Conservation (phyloP, 2,113 vertebrate species). For the Catharus minimus region DNA sequence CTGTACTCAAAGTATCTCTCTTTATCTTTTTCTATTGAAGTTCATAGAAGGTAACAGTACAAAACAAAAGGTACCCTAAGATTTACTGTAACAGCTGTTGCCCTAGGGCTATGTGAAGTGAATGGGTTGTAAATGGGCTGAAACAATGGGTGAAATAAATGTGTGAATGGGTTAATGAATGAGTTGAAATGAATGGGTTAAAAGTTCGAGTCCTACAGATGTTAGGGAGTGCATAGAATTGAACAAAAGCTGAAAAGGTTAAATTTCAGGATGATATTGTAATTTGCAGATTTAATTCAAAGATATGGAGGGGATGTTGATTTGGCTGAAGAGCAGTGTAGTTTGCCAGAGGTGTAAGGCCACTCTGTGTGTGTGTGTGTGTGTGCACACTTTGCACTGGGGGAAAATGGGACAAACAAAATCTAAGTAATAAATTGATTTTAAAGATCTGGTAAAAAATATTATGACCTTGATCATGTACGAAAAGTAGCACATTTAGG, state of each 20-base stretch:
- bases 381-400: background rate
- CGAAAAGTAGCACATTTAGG: background rate
- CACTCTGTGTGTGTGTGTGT: background rate
- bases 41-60: background rate
- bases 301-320: background rate
- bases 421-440: background rate
- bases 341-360: background rate
- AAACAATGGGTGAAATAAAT: background rate
- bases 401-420: background rate
- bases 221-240: background rate
- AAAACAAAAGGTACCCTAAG: background rate
- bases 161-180: background rate
- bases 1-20: background rate
- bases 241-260: background rate
- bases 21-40: background rate
- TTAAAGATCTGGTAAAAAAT: background rate
- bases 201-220: background rate
- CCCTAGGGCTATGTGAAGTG: background rate
- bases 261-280: background rate
- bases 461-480: background rate
- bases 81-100: background rate
- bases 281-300: background rate
- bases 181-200: background rate
- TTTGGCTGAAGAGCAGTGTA: background rate
- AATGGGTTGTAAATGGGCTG: background rate